Base-by-base conservation (phyloP, 2,113 vertebrate species). In the Helogale parvula region DNA sequence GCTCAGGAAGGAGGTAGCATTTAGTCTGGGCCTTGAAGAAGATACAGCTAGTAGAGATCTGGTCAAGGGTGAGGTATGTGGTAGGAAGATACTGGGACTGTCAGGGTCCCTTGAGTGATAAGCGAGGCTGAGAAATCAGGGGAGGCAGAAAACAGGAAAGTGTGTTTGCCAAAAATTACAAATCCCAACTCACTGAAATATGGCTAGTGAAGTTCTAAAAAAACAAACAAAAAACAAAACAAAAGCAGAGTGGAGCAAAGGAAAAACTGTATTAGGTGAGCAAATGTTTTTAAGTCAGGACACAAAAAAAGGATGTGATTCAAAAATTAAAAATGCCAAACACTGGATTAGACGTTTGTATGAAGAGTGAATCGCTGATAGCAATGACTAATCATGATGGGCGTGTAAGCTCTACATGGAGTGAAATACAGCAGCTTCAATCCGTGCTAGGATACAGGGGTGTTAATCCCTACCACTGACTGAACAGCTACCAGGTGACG, bases 111-210 rank as follows among this genome's bases (percentile, higher is more conserved):
- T 60, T 25, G 25, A 76, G 68, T 63, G 83, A 96, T 82, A 95
- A 93, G 71, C 80, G 81, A 88, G 63, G 27, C 27, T 68, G 76
- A 69, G 47, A 93, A 85, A 93, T 66, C 38, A 81, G 21, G 33
- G 68, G 52, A 84, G 38, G 74, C 83, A 92, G 71, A 97, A 97
- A 96, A 97, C 86, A 97, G 97, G 93, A 96, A 68, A 89, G 33
- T 27, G 50, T 45, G 45, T 54, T 88, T 94, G 95, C 89, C 92
- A 98, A 97, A 94, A 88, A 66, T 82, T 27, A 90, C 88, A 94
- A 82, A 96, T 97, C 94, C 94, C 90, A 72, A 60, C 52, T 45
- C 63, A 60, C 0, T 97, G 82, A 95, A 94, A 94, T 50, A 96
- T 8, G 68, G 86, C 66, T 93, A 35, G 31, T 92, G 57, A 88